phyloP scores from a whole-genome alignment of 2,888 invertebrate genomes.

The Drosophila aldrichi region DNA sequence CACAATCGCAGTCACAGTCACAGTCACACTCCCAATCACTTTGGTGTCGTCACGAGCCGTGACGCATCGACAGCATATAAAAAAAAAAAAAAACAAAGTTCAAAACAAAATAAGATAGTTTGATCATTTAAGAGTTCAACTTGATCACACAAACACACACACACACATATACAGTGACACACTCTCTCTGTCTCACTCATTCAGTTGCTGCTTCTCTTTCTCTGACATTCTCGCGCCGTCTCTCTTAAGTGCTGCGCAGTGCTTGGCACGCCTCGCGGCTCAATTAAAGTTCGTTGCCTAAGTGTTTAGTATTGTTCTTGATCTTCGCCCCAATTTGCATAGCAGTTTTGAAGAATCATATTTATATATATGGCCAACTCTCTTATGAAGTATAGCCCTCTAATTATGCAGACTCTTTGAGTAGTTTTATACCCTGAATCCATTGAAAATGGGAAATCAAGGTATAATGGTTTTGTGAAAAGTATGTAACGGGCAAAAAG shows the following conservation, averaged over 20 bases:
- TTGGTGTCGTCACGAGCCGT: conserved; percentile 61
- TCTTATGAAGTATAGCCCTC: conserved; percentile 19
- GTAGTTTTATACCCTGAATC: too few relatives aligned
- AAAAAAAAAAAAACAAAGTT: not conserved
- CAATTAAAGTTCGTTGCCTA: conserved; percentile 60
- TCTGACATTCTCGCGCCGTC: conserved; percentile 3
- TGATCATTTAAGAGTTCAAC: conserved; percentile 37
- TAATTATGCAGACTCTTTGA: conserved; percentile 37
- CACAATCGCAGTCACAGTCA: conserved; percentile 32
- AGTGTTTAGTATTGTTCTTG: conserved; percentile 55
- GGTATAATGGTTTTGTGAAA: too few relatives aligned
- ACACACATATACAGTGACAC: too few relatives aligned
- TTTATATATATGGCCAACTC: conserved; percentile 48
- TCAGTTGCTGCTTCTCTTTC: conserved; percentile 6
- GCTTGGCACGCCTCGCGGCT: conserved; percentile 54
- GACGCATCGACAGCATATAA: conserved; percentile 47
- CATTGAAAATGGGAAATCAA: too few relatives aligned
- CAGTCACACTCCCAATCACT: conserved; percentile 49
- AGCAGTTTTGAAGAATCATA: conserved; percentile 54
- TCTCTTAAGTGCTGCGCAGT: conserved; percentile 41
- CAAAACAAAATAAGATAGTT: conserved; percentile 36
- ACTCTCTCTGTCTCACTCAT: not conserved
- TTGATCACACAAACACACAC: conserved; percentile 9
- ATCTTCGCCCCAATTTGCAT: conserved; percentile 64
- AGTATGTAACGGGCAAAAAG: too few relatives aligned